Base-by-base conservation (phyloP, 2,888 invertebrate species). In the Flexamia atlantica region DNA sequence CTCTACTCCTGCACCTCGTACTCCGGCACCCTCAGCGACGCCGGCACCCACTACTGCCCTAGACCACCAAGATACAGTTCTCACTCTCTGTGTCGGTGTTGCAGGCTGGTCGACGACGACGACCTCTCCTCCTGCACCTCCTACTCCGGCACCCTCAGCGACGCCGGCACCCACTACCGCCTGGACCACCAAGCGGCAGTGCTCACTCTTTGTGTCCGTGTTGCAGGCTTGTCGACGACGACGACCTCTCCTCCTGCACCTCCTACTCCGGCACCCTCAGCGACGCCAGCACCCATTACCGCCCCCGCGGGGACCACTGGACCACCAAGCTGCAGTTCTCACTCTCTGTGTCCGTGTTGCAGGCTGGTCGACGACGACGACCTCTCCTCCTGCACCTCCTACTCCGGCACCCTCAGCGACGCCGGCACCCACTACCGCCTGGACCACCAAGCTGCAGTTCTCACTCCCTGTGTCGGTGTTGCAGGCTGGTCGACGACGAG, bases 371-470 rank as follows among this genome's bases (percentile, higher is more conserved):
- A 81, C 76, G 84, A 84, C 72, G 94, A 95, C 89, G 95, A 95
- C 88, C 92, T 94, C 30, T 94, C 93, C 82, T 95, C 95, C 84
- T 94, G 94, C 87, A 95, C 95, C 88, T 96, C 95, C 89, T 95
- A 93, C 89, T 85, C 87, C 25, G 88, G 88, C 50, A 87, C 88
- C 7, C 74, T 88, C 20, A 86, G 86, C n/a, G 87, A 86, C 14
- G 83, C 86, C 60, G 85, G 85, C 46, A 85, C 85, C 2, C 85
- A 87, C 70, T 88, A 87, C 74, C 86, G 87, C 57, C 86, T 86
- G 97, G 97, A 95, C 95, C 85, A 96, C 95, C 90, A 97, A 97
- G 91, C 93, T 96, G 88, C 97, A 97, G 90, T 97, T 97, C 89
- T 96, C 97, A 81, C 92, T 97, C 88, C 97, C 76, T 97, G 96